Percentiles rank a stretch among this genome's conserved stretches.
Evolutionary conservation across 2,797 vertebrate species (phyloP).

Genomic region (Morelia viridis): DNA sequence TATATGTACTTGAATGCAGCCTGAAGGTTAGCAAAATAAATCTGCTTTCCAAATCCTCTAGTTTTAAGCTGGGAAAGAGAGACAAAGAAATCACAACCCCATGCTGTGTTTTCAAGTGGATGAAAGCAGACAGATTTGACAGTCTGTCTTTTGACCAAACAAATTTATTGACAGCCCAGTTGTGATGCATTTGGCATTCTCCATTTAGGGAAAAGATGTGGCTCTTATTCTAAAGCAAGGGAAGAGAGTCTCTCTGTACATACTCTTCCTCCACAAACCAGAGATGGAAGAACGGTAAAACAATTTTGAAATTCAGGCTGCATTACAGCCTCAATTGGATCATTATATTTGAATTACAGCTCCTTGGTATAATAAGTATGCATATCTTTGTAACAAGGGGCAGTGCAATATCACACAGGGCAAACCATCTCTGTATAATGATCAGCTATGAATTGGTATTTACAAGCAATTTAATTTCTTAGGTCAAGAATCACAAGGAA

Average conservation of each 20-base stretch:
- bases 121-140: constrained; percentile 29
- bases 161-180: constrained; percentile 3
- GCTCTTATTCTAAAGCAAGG: constrained; percentile 7
- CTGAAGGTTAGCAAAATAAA: constrained; percentile 17
- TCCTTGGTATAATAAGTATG: constrained; percentile 30
- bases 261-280: not conserved
- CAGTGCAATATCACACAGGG: not conserved
- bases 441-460: constrained; percentile 5
- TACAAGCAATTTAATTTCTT: constrained; percentile 37
- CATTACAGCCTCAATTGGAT: constrained; percentile 22
- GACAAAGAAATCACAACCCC: not conserved
- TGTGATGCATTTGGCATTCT: constrained; percentile 13
- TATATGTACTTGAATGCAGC: constrained; percentile 2
- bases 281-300: constrained; percentile 14
- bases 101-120: constrained; percentile 5
- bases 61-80: not conserved
- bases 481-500: constrained; percentile 10
- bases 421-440: not conserved
- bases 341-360: constrained; percentile 6
- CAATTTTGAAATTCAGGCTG: constrained; percentile 19
- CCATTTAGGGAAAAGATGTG: constrained; percentile 2
- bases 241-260: not conserved
- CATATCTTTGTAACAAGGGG: constrained; percentile 37
- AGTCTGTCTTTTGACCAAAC: not conserved
- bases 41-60: constrained; percentile 14